Base-by-base conservation (phyloP, 2,888 invertebrate species). In the Linhomoeus sp. region DNA sequence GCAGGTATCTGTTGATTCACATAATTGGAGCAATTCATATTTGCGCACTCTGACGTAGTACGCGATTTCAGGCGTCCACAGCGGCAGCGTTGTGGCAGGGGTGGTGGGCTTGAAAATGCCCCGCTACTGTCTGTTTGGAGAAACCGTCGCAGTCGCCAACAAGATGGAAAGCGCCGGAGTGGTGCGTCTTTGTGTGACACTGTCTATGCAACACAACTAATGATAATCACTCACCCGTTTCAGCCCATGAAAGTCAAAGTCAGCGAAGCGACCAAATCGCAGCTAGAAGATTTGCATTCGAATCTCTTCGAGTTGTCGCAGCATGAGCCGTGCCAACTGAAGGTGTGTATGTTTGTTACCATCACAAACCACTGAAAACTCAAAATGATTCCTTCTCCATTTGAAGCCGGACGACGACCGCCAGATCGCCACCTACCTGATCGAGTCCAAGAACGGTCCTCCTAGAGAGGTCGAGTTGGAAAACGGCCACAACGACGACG, bases 91-190 rank as follows among this genome's bases (percentile, higher is more conserved):
- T 0, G 86, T 87, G 0, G 87, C 87, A 0, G 88, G 88, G 1
- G 85, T 88, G 35, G 86, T 88, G 0, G 88, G 88, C 0, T 69
- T 87, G 9, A 88, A 87, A 70, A 87, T 88, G 86, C 87, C 87
- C 0, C 58, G 72, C 20, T 80, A 80, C 66, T 83, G 83, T 48
- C 72, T 83, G 1, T 87, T 87, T 61, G 87, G 87, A 0, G 86
- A 86, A 62, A 81, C 83, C 0, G 87, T 87, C 0, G 84, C 84
- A 61, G 84, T 83, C 0, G 87, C 87, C 0, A 83, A 84, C 0
- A 72, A 84, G 33, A 86, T 90, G 86, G 88, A 88, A 64, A 83
- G 84, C 1, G 84, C 84, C 0, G 82, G 85, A 50, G 78, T 80
- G 61, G 80, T 62, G 46, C 44, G 43, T 39, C 20, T 23, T 22